These are phyloP conservation scores for Lucinisca nassula DNA, from an alignment of 2,888 invertebrate genomes.

Conservation along the genomic window DNA sequence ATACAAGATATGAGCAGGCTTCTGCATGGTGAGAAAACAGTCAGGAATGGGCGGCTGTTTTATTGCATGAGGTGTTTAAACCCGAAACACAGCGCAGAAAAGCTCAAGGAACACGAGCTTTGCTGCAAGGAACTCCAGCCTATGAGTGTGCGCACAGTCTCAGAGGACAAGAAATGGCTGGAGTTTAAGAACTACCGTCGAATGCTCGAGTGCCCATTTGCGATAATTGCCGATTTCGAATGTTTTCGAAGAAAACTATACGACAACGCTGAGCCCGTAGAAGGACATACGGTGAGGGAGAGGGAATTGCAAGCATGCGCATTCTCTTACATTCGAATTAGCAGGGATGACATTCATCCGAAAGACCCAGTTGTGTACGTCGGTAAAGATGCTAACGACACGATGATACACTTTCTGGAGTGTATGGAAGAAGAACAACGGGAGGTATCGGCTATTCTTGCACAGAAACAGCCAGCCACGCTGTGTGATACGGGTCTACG, in stretches of 20 bases:
- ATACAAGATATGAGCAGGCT: not conserved
- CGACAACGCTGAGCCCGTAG: not conserved
- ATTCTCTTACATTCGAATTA: not conserved
- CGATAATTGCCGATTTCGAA: not conserved
- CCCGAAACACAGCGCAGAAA: no score
- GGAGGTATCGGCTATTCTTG: not conserved
- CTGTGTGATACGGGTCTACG: not conserved
- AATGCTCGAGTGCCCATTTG: constrained; percentile 4
- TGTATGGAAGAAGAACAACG: not conserved
- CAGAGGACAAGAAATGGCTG: not conserved
- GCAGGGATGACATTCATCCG: not conserved
- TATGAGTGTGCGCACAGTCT: not conserved
- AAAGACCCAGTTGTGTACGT: not conserved
- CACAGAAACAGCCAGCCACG: not conserved
- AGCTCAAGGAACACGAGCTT: not conserved
- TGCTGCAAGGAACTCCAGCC: not conserved
- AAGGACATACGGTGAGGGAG: not conserved
- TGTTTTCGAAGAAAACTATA: not conserved
- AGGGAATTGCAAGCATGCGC: not conserved
- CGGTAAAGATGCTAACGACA: not conserved
- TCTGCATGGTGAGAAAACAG: not conserved
- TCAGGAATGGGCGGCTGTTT: not conserved
- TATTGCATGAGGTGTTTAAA: not conserved
- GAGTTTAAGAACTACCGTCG: not conserved
- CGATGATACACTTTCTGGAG: not conserved